Conservation (phyloP, 2,888 invertebrate genomes). For the Lysandra coridon region DNA sequence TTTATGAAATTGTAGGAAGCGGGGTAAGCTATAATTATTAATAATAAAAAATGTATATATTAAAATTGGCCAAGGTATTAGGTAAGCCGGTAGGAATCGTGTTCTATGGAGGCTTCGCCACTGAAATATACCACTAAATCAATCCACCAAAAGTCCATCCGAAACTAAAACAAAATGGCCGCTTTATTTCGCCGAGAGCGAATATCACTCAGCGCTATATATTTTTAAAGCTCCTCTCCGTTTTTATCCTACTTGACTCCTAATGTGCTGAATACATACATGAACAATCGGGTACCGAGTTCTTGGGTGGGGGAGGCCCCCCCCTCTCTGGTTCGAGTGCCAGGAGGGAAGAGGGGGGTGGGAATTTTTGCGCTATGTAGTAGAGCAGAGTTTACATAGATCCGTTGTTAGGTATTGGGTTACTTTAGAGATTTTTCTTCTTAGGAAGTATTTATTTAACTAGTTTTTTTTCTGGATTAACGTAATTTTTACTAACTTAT, state of each 20-base stretch:
- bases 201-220: slow-evolving; percentile 70
- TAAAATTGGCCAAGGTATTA: no score
- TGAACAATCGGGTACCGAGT: slow-evolving; percentile 80
- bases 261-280: slow-evolving; percentile 88
- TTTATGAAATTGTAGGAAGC: no score
- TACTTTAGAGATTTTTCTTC: background rate
- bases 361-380: slow-evolving; percentile 30
- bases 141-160: background rate
- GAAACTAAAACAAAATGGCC: slow-evolving; percentile 30
- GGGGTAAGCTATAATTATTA: no score
- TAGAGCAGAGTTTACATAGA: background rate
- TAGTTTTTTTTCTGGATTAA: no score
- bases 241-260: slow-evolving; percentile 83
- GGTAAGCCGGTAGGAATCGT: no score
- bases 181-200: slow-evolving; percentile 48
- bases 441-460: background rate
- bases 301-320: slow-evolving; percentile 46
- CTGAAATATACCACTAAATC: background rate
- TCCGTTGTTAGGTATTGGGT: background rate
- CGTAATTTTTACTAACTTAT: no score
- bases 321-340: slow-evolving; percentile 37
- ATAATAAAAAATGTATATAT: no score
- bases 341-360: slow-evolving; percentile 44
- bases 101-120: no score
- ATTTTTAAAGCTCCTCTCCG: slow-evolving; percentile 74